A percentile compares a stretch with the other conserved stretches of the same genome.
Evolutionary conservation across 2,113 vertebrate species (phyloP).

Genomic region (Sinocyclocheilus anophthalmus): DNA sequence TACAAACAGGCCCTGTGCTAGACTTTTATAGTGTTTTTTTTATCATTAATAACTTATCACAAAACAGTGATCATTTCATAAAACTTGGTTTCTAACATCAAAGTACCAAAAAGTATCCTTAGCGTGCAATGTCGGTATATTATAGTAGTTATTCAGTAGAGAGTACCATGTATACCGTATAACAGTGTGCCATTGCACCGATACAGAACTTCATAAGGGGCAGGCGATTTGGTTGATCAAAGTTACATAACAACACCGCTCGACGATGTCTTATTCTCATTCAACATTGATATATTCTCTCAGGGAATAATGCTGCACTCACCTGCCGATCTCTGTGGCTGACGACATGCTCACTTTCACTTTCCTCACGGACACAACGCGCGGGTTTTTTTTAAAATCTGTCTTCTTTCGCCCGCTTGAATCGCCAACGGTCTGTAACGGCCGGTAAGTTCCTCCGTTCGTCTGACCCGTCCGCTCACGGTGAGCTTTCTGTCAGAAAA

Average conservation of each 20-base stretch:
- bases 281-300: neutral
- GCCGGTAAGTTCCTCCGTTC: neutral
- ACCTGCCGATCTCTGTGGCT: neutral
- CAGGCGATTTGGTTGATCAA: neutral
- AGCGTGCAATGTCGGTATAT: too few relatives aligned
- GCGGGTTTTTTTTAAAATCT: neutral
- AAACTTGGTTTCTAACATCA: too few relatives aligned
- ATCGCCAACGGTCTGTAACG: neutral
- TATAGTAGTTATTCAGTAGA: neutral
- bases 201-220: too few relatives aligned
- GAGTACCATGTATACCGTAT: neutral
- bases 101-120: too few relatives aligned
- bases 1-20: too few relatives aligned
- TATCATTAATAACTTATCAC: too few relatives aligned
- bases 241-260: neutral
- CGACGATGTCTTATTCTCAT: neutral
- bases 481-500: neutral
- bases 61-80: too few relatives aligned
- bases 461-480: neutral
- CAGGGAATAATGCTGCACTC: neutral
- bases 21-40: too few relatives aligned
- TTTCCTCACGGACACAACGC: too few relatives aligned
- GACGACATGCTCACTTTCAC: neutral
- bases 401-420: neutral
- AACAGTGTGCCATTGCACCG: too few relatives aligned